Base-by-base conservation (phyloP, 2,888 invertebrate species). In the Stenodera caucasica region DNA sequence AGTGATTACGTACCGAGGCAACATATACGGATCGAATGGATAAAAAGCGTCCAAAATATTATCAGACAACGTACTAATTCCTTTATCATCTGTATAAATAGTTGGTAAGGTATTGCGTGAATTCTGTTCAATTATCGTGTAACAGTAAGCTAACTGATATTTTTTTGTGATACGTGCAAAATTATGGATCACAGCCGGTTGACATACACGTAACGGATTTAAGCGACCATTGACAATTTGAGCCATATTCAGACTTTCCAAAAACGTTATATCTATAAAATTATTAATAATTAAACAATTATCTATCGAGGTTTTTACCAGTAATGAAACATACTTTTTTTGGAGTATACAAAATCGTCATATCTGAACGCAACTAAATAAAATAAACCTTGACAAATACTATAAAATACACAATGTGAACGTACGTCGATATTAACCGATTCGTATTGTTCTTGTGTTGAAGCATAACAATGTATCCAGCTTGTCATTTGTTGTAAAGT, bases 121-220 rank as follows among this genome's bases (percentile, higher is more conserved):
- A 81, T 97, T 97, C 70, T 90, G 87, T 78, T 97, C 95, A 37
- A 97, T 88, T 51, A 96, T 87, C 0, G 94, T 87, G 77, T 94
- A 92, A 80, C 97, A 97, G 81, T 96, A 97, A 0, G 91, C 94
- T 55, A 98, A 83, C 76, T 97, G 96, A 78, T 95, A 92, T 9
- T 89, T 85, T 53, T 92, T 85, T 0, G 93, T 90, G 1, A 94
- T 87, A 0, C 90, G 87, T 0, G 94, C 90, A 80, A 96, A 95
- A 18, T 90, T 89, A 64, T 90, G 88, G 0, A 89, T 89, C 14
- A 95, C 89, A 1, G 89, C 87, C 0, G 88, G 85, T 37, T 90
- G 85, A 76, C 96, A 96, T 1, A 90, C 87, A 56, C 90, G 85
- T 18, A 98, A 82, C 0, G 98, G 98, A 81, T 98, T 98, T 61